Evolutionary conservation across 2,113 vertebrate genomes (phyloP), one percentile per base, ranked within the genome.

Genomic region (Capreolus pygargus): DNA sequence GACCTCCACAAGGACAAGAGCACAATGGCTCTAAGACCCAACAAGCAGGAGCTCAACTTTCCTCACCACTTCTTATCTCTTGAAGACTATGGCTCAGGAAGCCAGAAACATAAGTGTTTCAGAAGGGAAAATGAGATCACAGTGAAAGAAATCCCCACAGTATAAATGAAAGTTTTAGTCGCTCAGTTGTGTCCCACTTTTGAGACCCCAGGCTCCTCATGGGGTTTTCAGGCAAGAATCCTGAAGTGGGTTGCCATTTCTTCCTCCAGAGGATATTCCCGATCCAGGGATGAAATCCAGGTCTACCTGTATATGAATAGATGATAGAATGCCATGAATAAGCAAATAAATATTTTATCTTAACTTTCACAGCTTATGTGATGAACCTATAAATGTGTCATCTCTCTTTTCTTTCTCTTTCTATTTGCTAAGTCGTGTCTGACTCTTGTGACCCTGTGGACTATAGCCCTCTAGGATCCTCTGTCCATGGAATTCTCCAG

Each of bases 341-440:
- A 57, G 30, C n/a, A 92, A 87, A 84, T 70, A 81, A 95, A 52
- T 58, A 43, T 89, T 91, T 92, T 57, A 91, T 33, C 67, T 33
- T 78, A 82, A 86, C 39, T 76, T 54, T 30, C 47, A 82, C 30
- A 58, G 6, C 57, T 74, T 74, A 33, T 43, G 7, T 87, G 39
- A 61, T 88, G 25, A 16, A 74, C 50, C 33, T 82, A 58, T 33
- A 83, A 88, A 25, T 67, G 3, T 58, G 43, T 60, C 12, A 39
- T 70, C 67, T 70, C 67, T 70, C n/a, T 70, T 39, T 39, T 70
- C 67, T 39, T 23, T 70, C n/a, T 70, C n/a, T 23, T n/a, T 70
- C 67, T 12, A 3, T 70, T 39, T 39, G 67, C 36, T 12, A 64
- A 64, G 61, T n/a, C 1, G 67, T 70, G 67, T 70, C 36, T 5